Evolutionary conservation across 1,140 invertebrate genomes (phyloP), one percentile per base, ranked within the genome.

Genomic region (Aphelenchoides fujianensis): DNA sequence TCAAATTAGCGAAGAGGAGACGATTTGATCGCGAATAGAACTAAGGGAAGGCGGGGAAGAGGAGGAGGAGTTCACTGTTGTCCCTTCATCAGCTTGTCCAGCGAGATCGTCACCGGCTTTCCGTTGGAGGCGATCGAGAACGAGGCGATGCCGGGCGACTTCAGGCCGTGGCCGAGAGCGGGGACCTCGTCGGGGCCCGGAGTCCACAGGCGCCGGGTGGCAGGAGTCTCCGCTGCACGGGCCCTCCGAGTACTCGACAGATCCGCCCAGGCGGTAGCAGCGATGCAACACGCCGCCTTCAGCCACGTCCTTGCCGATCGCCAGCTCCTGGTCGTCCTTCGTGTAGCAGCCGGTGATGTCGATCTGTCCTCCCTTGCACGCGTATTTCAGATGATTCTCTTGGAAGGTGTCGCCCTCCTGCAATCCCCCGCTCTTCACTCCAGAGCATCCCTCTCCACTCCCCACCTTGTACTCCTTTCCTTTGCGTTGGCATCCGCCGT

Each of bases 361-460:
- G 34, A 57, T 59, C 0, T 70, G n/a, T 53, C 74, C 74, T n/a
- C 77, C 75, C 27, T 68, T 53, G 55, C 77, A 79, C 54, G 73
- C 66, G 55, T 79, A 79, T 30, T 74, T 67, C 16, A 79, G 37
- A 67, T 79, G 78, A 41, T 82, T 82, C 16, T 66, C 73, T 1
- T 36, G 37, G 54, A 82, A 82, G 2, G 28, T 48, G 5, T 80
- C 77, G 37, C 80, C 79, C 34, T 79, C 77, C 68, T 70, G 19
- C 32, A 70, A 70, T 19, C 35, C 36, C 27, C 27, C n/a, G n/a
- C 2, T 61, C 41, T 48, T 48, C 41, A 48, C 41, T 12, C 23
- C 23, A 16, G 23, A 48, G 12, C 41, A 16, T 48, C 41, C 12
- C 12, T 48, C 23, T 48, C n/a, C n/a, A n/a, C n/a, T n/a, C 41